Evolutionary conservation across 2,888 invertebrate genomes (phyloP), one percentile per base, ranked within the genome.

Genomic region (Drosophila villosipedis): DNA sequence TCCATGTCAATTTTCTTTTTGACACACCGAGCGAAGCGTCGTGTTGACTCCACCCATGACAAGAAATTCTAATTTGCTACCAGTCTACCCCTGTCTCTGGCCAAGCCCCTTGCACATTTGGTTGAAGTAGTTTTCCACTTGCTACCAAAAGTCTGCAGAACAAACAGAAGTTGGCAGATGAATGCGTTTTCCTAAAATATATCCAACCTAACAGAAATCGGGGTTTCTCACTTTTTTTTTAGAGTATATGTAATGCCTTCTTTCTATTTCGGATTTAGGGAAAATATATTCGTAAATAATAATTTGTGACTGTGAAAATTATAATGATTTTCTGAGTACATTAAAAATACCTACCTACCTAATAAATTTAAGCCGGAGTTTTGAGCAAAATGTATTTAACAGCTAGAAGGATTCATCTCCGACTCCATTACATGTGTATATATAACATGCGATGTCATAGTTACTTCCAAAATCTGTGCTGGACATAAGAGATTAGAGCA

Each of bases 1-100:
- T 74, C 68, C 82, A 69, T 72, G 90, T 80, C 85, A 87, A 68
- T 71, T 70, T 76, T 70, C 68, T 65, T 74, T 71, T 71, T 78
- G 84, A 80, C 80, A 81, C 70, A 62, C 35, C 39, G 28, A 35
- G 12, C n/a, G 12, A 65, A 54, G 58, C 41, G 57, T 63, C 37
- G 31, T 22, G 47, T n/a, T 19, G 68, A 61, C 63, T 37, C 47
- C 33, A 53, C 31, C 33, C 60, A 52, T 47, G 68, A 54, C 33
- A 30, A 41, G 57, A 52, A 59, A 57, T 61, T 39, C 52, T 41
- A 10, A 25, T 22, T 54, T 54, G 33, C 64, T 37, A 7, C 10
- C n/a, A n/a, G n/a, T 41, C 41, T 9, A 12, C 5, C 0, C n/a
- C 41, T n/a, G 41, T 19, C n/a, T n/a, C 5, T 5, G n/a, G n/a